A percentile compares a stretch with the other conserved stretches of the same genome.
These are phyloP conservation scores for Thunnus maccoyii DNA, from an alignment of 2,113 vertebrate species.

Conservation along the genomic window DNA sequence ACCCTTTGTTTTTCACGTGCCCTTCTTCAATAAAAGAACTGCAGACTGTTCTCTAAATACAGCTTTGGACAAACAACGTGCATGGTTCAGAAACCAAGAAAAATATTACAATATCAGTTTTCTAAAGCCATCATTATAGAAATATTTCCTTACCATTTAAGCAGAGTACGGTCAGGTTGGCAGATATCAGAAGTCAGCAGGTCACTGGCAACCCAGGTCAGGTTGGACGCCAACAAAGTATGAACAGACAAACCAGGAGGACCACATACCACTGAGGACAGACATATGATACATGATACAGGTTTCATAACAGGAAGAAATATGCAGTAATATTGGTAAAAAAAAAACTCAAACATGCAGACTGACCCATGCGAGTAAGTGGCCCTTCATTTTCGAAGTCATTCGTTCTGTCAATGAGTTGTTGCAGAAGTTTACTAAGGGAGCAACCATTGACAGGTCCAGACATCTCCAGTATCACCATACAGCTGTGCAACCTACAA, in stretches of 20 bases:
- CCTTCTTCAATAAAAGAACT: no score
- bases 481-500: slow-evolving; percentile 73
- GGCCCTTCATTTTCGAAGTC: slow-evolving; percentile 17
- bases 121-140: no score
- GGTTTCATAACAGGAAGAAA: neutral
- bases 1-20: no score
- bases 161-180: neutral
- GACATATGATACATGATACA: neutral
- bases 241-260: neutral
- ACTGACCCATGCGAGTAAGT: slow-evolving; percentile 67
- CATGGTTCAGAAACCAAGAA: no score
- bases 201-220: slow-evolving; percentile 64
- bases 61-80: no score
- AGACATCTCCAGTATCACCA: slow-evolving; percentile 72
- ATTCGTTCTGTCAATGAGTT: neutral
- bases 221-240: slow-evolving; percentile 58
- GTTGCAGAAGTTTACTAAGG: slow-evolving; percentile 41
- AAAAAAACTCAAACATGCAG: neutral
- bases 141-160: slow-evolving; percentile 61
- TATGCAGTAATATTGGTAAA: neutral
- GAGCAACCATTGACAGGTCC: slow-evolving; percentile 50
- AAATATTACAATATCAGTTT: no score
- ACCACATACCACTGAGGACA: slow-evolving; percentile 70
- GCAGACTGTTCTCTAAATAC: no score
- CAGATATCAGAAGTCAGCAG: slow-evolving; percentile 53